A percentile compares a stretch with the other conserved stretches of the same genome.
These are phyloP conservation scores for Actenoides lindsayi DNA, from an alignment of 2,113 vertebrate species.

Conservation along the genomic window DNA sequence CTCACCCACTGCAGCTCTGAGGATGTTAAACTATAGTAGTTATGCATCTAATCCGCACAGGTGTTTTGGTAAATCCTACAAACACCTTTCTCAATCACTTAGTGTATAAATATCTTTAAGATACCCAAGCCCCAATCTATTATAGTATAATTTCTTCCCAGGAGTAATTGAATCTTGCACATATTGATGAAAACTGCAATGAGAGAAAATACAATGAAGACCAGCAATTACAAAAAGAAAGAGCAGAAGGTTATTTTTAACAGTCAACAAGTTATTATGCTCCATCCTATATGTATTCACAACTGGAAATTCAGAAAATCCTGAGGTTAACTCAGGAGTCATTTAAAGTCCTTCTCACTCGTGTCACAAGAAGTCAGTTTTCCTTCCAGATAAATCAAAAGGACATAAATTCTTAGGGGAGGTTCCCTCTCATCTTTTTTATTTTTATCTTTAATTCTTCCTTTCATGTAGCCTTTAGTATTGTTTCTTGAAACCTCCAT, in stretches of 20 bases:
- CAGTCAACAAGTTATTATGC: not conserved
- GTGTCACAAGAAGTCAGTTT: not conserved
- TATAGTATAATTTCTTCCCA: not conserved
- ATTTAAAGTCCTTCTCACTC: not conserved
- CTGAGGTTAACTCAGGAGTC: not conserved
- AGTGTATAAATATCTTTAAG: not conserved
- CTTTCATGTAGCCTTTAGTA: not conserved
- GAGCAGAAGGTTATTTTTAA: not conserved
- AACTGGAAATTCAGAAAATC: not conserved
- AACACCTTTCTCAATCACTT: not conserved
- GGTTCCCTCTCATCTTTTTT: not conserved
- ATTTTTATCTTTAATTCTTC: constrained; percentile 8
- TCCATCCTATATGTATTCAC: not conserved
- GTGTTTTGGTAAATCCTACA: not conserved
- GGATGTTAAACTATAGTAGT: not conserved
- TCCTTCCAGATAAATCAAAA: not conserved
- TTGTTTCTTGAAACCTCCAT: not conserved
- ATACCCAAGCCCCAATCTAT: not conserved
- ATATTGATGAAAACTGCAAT: not conserved
- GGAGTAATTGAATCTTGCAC: not conserved
- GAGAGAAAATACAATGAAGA: not conserved
- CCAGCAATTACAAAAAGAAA: not conserved
- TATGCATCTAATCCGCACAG: not conserved
- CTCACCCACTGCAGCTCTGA: not conserved
- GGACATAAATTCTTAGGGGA: not conserved